Conservation (phyloP, 2,113 vertebrate species). For the Oreochromis spilurus region DNA sequence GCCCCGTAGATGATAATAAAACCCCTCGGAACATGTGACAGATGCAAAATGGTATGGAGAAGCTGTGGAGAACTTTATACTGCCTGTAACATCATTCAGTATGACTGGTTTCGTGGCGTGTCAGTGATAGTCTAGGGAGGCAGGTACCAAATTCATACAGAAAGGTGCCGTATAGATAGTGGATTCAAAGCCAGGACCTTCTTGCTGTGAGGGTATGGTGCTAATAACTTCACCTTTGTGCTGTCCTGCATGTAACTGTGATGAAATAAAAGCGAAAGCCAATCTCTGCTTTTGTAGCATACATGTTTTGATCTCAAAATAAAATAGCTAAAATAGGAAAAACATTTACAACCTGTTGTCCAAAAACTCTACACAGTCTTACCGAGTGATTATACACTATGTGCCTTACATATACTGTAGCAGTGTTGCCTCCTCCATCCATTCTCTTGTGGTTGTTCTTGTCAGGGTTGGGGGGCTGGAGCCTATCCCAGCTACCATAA, state of each 20-base stretch:
- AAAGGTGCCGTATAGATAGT: rapidly evolving
- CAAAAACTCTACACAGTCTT: not conserved
- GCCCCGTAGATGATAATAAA: not conserved
- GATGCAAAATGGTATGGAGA: rapidly evolving
- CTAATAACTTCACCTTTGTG: not conserved
- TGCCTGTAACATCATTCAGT: not conserved
- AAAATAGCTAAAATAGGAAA: not conserved
- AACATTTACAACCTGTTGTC: not conserved
- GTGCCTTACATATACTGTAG: not conserved
- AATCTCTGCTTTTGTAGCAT: not conserved
- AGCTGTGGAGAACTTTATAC: not conserved
- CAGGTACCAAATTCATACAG: not conserved
- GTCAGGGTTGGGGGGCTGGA: not conserved
- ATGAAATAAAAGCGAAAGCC: not conserved
- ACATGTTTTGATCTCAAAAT: rapidly evolving
- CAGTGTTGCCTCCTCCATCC: not conserved
- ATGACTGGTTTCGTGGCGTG: not conserved
- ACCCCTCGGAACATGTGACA: not conserved
- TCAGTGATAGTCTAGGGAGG: not conserved
- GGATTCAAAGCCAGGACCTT: not conserved
- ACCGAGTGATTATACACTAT: rapidly evolving
- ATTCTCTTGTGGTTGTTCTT: not conserved
- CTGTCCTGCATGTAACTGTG: not conserved
- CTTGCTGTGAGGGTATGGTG: not conserved
- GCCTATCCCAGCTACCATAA: not conserved